Conservation (phyloP, 2,113 vertebrate species). For the Cyanistes caeruleus region DNA sequence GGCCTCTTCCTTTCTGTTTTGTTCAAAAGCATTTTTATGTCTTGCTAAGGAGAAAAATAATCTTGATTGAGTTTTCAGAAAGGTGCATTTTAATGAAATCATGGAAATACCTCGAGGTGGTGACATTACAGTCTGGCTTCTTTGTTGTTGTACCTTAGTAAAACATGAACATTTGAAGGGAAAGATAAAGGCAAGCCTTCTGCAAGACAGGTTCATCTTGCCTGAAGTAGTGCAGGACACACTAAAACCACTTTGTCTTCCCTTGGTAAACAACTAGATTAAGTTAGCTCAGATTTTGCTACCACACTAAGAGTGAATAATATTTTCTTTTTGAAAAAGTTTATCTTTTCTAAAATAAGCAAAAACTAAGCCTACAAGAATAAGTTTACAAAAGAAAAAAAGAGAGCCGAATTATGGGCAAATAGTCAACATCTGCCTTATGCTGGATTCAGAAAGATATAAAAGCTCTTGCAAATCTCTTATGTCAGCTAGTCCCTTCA, state of each 20-base stretch:
- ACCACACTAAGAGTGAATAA: not conserved
- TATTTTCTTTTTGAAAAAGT: not conserved
- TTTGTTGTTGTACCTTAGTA: not conserved
- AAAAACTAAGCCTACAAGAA: not conserved
- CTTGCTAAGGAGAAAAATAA: not conserved
- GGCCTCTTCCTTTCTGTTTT: not conserved
- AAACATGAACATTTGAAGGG: not conserved
- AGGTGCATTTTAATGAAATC: constrained; percentile 13
- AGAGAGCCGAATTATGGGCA: not conserved
- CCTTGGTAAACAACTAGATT: not conserved
- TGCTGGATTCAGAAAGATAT: not conserved
- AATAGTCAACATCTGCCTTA: not conserved
- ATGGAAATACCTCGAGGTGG: not conserved
- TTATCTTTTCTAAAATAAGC: not conserved
- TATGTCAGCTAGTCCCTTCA: not conserved
- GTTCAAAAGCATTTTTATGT: not conserved
- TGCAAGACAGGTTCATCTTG: not conserved
- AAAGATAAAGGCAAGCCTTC: not conserved
- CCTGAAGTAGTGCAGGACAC: not conserved
- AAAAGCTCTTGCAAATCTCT: not conserved
- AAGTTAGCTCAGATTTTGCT: not conserved
- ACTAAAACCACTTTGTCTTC: not conserved
- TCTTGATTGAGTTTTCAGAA: constrained; percentile 8
- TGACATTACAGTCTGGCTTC: not conserved
- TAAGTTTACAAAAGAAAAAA: not conserved